phyloP scores from a whole-genome alignment of 2,888 invertebrate genomes.

The Corythucha ciliata region DNA sequence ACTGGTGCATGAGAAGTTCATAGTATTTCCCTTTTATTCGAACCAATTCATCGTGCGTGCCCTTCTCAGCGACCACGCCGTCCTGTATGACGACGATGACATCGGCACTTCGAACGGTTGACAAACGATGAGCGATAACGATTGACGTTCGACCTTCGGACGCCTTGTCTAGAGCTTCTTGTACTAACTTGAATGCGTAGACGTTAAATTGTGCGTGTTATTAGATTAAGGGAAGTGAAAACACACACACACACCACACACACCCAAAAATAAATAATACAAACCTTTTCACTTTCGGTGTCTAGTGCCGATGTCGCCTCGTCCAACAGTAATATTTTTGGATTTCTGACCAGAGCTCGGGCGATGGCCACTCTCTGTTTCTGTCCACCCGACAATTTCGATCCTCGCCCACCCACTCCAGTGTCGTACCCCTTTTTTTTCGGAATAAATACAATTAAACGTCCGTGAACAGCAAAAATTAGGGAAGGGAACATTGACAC shows the following conservation, averaged over 20 bases:
- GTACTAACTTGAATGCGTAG: conserved; percentile 51
- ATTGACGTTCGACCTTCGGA: conserved; percentile 72
- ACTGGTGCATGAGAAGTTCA: conserved; percentile 47
- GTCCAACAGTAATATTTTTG: conserved; percentile 44
- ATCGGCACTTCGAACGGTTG: conserved; percentile 74
- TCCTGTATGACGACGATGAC: conserved; percentile 58
- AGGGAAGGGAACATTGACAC: not conserved
- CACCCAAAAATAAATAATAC: no score
- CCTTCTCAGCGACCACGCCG: conserved; percentile 61
- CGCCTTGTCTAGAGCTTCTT: conserved; percentile 74
- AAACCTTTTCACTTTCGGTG: conserved; percentile 45
- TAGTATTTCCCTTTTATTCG: conserved; percentile 55
- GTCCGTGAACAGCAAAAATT: no score
- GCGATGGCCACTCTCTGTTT: conserved; percentile 50
- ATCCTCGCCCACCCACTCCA: conserved; percentile 45
- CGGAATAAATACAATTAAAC: no score
- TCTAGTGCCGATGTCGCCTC: conserved; percentile 50
- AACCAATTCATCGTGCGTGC: conserved; percentile 65
- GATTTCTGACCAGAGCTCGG: conserved; percentile 46
- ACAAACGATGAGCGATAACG: conserved; percentile 76
- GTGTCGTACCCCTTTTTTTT: conserved; percentile 43
- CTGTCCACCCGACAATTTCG: conserved; percentile 41
- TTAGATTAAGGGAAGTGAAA: no score
- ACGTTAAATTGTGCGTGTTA: not conserved
- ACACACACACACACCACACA: no score